A percentile compares a stretch with the other conserved stretches of the same genome.
Conservation (phyloP, 2,888 invertebrate genomes). For the Meta bourneti region DNA sequence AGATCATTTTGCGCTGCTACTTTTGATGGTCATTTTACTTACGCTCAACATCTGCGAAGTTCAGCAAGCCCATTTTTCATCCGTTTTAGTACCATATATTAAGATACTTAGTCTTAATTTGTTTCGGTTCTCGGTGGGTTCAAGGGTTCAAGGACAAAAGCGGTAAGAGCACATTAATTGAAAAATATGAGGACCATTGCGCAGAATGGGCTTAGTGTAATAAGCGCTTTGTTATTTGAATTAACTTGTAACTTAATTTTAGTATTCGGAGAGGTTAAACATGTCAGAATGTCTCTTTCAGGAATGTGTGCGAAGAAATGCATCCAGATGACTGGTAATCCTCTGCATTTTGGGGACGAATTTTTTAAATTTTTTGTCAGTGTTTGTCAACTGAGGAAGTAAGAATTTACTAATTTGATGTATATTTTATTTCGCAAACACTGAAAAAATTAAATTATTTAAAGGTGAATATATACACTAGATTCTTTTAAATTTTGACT, state of each 20-base stretch:
- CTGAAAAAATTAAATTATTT: too few species aligned
- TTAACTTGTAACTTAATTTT: background rate
- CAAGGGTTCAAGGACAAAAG: background rate
- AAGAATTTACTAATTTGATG: too few species aligned
- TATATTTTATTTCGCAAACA: too few species aligned
- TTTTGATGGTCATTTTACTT: background rate
- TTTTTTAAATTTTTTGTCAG: too few species aligned
- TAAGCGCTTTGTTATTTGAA: background rate
- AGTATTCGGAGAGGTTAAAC: background rate
- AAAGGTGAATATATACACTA: too few species aligned
- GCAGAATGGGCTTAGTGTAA: background rate
- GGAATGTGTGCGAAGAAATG: too few species aligned
- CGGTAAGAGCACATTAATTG: background rate
- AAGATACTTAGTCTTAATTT: background rate
- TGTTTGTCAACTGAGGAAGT: too few species aligned
- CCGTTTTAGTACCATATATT: background rate
- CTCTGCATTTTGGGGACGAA: too few species aligned
- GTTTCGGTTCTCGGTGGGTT: background rate
- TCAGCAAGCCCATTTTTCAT: background rate
- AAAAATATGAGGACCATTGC: background rate
- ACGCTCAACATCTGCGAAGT: background rate
- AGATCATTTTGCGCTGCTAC: background rate
- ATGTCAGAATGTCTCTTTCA: background rate
- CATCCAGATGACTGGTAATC: too few species aligned
- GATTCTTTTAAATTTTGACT: too few species aligned